phyloP scores from a whole-genome alignment of 2,113 vertebrate genomes.

The Neodon shergylaensis region DNA sequence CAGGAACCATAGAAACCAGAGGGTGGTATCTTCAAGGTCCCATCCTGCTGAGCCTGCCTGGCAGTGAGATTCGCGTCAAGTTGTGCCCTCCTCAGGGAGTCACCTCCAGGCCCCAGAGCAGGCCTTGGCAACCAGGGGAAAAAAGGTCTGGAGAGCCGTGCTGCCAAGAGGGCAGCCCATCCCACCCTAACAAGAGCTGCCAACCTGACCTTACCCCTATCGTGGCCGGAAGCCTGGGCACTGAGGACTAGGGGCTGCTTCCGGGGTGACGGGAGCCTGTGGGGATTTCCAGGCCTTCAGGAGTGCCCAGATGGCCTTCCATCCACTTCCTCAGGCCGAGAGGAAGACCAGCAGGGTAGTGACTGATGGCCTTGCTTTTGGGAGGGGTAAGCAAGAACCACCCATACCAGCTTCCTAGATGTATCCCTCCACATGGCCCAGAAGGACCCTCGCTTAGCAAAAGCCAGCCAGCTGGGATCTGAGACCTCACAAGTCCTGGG shows the following conservation, averaged over 20 bases:
- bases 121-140: neutral
- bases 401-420: neutral
- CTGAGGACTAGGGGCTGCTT: neutral
- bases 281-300: constrained; percentile 63
- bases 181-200: rapidly evolving
- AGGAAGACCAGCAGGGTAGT: neutral
- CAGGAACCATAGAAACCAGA: neutral
- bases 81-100: neutral
- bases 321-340: constrained; percentile 65
- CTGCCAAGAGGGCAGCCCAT: rapidly evolving
- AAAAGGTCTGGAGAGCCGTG: neutral
- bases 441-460: neutral
- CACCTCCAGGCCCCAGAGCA: neutral
- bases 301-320: neutral
- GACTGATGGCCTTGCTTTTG: neutral
- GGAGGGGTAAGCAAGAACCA: rapidly evolving
- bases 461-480: neutral
- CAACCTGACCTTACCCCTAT: neutral
- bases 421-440: no score
- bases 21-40: neutral
- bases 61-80: no score
- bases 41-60: rapidly evolving
- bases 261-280: neutral
- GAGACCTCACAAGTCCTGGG: neutral
- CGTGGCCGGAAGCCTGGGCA: no score